Base-by-base conservation (phyloP, 2,797 vertebrate species). In the Sciurus carolinensis region DNA sequence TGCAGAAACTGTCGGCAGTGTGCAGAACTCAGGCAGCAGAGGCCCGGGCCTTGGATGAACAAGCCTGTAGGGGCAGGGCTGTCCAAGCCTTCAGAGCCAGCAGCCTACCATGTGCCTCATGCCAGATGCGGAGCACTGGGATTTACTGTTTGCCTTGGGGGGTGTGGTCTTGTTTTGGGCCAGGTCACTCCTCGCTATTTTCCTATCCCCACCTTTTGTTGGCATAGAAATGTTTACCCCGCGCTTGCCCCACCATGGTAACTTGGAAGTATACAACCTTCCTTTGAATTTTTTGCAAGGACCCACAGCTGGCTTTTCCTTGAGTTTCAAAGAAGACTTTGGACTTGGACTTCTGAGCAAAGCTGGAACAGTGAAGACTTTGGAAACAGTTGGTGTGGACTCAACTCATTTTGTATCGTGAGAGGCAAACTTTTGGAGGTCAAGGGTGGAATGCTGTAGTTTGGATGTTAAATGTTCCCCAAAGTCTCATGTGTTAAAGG, bases 41-140 rank as follows among this genome's bases (percentile, higher is more conserved):
- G 18, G 2, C 72, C 42, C 17, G 9, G 22, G 6, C 42, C 1
- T 42, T 28, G 44, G 15, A 15, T 28, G 72, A 66, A 3, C 57
- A 42, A 26, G 14, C 54, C 12, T 28, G 2, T 1, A n/a, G 30
- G 2, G 50, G 4, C 20, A 30, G 7, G 18, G 18, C 7, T 7
- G 20, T 20, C 54, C 7, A 5, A 33, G 30, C 7, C 54, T 36
- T 75, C 26, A 22, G 11, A 22, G 20, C 33, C 39, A 13, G 22
- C 11, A 24, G 22, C 42, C 17, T 28, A 24, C 12, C 15, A 3
- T n/a, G 26, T 73, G 6, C 42, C 30, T 30, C 7, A 0, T 47
- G 12, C 11, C 17, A 22, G 69, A 10, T 28, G 5, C 1, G 17
- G 52, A 28, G 11, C 12, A 6, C 44, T 87, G 24, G 54, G 12